Conservation (phyloP, 2,888 invertebrate genomes). For the Macaria notata region DNA sequence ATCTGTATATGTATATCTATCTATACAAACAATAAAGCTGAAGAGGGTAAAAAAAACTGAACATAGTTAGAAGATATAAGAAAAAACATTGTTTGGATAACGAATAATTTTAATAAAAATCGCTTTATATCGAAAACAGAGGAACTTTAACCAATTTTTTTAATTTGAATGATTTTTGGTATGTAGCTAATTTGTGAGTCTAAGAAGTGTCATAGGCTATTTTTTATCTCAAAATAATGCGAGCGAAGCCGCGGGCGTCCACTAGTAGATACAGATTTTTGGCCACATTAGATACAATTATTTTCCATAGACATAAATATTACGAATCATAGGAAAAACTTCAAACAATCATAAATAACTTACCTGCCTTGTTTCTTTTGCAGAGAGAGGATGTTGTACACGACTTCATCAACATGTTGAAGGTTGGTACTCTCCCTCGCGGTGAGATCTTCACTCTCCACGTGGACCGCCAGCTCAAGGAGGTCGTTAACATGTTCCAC, state of each 20-base stretch:
- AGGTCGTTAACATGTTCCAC: conserved; percentile 78
- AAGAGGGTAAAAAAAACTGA: background rate
- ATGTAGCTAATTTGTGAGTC: background rate
- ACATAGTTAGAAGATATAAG: no score
- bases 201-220: background rate
- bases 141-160: background rate
- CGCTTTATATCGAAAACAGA: no score
- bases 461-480: conserved; percentile 73
- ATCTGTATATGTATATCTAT: no score
- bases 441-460: conserved; percentile 77
- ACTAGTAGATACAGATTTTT: background rate
- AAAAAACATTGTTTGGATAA: no score
- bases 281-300: background rate
- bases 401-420: conserved; percentile 75
- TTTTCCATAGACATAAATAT: background rate
- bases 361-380: conserved; percentile 15
- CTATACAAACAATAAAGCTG: no score
- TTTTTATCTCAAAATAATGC: no score
- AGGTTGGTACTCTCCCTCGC: conserved; percentile 80
- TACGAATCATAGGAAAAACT: no score
- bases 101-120: no score
- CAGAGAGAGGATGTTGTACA: conserved; percentile 82
- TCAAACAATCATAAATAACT: no score
- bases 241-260: background rate
- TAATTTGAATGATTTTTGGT: background rate